Evolutionary conservation across 92 coral and sea anemone species (phyloP).

Genomic region (Bergia sp.): DNA sequence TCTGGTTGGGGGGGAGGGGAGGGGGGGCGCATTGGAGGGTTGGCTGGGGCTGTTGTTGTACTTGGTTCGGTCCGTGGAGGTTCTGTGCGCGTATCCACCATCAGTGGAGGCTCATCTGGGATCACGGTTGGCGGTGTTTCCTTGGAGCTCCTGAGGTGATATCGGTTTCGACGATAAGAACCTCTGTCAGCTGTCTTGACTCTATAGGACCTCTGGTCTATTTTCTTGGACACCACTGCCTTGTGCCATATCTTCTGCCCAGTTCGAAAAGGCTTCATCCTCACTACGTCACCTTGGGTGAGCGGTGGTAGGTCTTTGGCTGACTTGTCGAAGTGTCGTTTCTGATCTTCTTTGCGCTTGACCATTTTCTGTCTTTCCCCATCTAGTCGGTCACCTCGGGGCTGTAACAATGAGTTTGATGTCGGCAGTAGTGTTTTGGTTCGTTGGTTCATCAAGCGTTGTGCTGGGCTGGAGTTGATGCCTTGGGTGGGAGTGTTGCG

Average conservation of each 20-base stretch:
- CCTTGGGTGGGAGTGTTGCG: background rate
- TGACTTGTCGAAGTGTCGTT: conserved; percentile 10
- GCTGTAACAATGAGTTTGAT: background rate
- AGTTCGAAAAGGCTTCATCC: conserved; percentile 48
- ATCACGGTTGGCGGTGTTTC: conserved; percentile 2
- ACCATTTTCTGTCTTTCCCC: background rate
- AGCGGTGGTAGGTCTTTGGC: conserved; percentile 48
- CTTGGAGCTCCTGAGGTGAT: conserved; percentile 45
- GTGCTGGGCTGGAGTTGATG: background rate
- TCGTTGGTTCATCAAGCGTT: background rate
- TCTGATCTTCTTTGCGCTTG: conserved; percentile 21
- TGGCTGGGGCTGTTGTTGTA: too few species aligned
- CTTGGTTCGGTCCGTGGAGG: background rate
- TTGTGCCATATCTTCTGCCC: conserved; percentile 41
- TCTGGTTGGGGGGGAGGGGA: background rate
- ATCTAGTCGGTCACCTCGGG: background rate
- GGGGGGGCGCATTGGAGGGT: background rate
- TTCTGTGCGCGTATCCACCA: background rate
- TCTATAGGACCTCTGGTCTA: conserved; percentile 48
- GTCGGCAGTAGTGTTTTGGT: background rate
- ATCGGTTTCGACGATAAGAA: conserved; percentile 37
- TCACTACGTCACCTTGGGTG: conserved; percentile 42
- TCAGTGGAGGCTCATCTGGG: conserved; percentile 12
- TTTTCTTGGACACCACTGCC: conserved; percentile 19
- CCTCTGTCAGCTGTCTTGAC: conserved; percentile 60